Conservation (phyloP, 2,888 invertebrate species). For the Lomographa bimaculata region DNA sequence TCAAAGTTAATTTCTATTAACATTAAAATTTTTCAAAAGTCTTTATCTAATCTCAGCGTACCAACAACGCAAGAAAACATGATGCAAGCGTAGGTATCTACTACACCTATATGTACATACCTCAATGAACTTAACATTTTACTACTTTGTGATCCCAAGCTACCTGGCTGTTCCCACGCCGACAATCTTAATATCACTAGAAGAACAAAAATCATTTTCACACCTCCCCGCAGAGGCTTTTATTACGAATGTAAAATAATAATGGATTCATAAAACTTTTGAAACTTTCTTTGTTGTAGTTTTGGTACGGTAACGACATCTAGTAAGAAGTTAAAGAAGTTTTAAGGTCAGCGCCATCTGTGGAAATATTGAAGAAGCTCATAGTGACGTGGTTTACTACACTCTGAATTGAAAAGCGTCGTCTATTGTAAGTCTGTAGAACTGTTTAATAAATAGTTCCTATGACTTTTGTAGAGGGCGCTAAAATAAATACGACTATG, state of each 20-base stretch:
- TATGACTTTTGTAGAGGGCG: constrained; percentile 3
- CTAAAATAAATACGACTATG: too few species aligned
- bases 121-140: constrained; percentile 22
- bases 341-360: constrained; percentile 56
- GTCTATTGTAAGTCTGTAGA: constrained; percentile 1
- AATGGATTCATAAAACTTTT: constrained; percentile 53
- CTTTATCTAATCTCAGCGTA: background rate
- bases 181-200: constrained; percentile 46
- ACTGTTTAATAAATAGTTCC: background rate
- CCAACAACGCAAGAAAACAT: background rate
- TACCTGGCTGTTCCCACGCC: constrained; percentile 73
- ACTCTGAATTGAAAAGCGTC: constrained; percentile 1
- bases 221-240: constrained; percentile 77
- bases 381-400: background rate
- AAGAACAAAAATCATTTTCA: constrained; percentile 79
- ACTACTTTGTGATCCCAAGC: constrained; percentile 23
- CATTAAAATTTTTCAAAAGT: too few species aligned
- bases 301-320: constrained; percentile 53
- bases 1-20: too few species aligned
- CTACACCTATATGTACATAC: too few species aligned
- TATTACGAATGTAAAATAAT: constrained; percentile 71
- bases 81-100: constrained; percentile 2
- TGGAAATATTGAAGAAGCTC: background rate
- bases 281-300: constrained; percentile 54
- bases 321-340: constrained; percentile 41